phyloP scores from a whole-genome alignment of 2,888 invertebrate genomes.

The Mesorhabditis spiculigera region DNA sequence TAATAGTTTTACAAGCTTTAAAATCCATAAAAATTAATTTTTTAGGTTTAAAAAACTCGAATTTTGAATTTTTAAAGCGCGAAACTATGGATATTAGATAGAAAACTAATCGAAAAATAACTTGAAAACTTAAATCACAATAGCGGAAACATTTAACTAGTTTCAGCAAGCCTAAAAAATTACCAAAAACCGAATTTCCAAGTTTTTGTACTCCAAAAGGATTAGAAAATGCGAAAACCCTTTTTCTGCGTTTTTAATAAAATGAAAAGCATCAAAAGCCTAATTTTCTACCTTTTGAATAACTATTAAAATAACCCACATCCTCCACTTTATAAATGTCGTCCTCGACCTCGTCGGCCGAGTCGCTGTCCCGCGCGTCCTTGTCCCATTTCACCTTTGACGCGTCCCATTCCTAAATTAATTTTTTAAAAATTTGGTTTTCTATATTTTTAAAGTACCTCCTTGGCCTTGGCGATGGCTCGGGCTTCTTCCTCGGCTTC shows the following conservation, averaged over 20 bases:
- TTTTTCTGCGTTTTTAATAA: too few species aligned
- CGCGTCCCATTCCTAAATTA: slow-evolving; percentile 24
- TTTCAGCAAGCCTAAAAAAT: too few species aligned
- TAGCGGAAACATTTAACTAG: too few species aligned
- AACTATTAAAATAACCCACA: slow-evolving; percentile 9
- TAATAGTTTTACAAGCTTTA: slow-evolving; percentile 4
- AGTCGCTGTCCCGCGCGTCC: slow-evolving; percentile 11
- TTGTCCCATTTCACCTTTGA: slow-evolving; percentile 16
- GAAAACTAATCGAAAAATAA: too few species aligned
- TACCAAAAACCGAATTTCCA: too few species aligned
- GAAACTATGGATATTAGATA: too few species aligned
- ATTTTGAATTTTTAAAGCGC: neutral
- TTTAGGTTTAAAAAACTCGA: neutral
- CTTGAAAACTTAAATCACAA: too few species aligned
- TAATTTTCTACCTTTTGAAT: too few species aligned
- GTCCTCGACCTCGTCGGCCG: slow-evolving; percentile 33
- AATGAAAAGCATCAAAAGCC: too few species aligned
- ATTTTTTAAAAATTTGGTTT: neutral
- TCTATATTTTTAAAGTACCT: slow-evolving; percentile 14
- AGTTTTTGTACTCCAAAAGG: too few species aligned
- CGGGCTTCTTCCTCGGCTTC: slow-evolving; percentile 67
- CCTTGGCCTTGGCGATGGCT: slow-evolving; percentile 44
- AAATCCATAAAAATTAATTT: neutral
- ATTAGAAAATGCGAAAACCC: too few species aligned
- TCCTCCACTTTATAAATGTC: slow-evolving; percentile 51